Conservation (phyloP, 2,888 invertebrate genomes). For the Neocrepidodera transversa region DNA sequence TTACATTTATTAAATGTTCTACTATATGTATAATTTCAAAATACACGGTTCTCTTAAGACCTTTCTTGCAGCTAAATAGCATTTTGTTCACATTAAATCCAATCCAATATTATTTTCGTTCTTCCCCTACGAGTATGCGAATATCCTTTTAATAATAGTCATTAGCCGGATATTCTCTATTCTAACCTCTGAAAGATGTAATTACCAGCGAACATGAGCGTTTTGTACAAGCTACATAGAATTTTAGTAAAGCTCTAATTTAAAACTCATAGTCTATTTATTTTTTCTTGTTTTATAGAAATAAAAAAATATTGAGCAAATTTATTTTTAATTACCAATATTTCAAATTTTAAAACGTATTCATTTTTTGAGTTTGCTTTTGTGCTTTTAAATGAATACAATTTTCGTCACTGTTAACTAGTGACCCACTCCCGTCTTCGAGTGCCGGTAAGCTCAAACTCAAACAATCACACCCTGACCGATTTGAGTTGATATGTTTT, state of each 20-base stretch:
- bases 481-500: too few relatives aligned
- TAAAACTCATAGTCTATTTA: background rate
- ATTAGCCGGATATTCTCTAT: background rate
- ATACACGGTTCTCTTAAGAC: conserved; percentile 1
- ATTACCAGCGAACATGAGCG: conserved; percentile 1
- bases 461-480: too few relatives aligned
- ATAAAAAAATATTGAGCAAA: background rate
- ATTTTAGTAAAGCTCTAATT: conserved; percentile 3
- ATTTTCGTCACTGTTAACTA: too few relatives aligned
- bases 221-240: background rate
- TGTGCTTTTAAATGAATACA: too few relatives aligned
- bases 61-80: background rate
- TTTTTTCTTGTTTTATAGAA: background rate
- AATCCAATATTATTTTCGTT: background rate
- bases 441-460: too few relatives aligned
- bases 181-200: conserved; percentile 5
- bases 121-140: conserved; percentile 1
- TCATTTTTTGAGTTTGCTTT: too few relatives aligned
- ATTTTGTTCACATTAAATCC: too few relatives aligned
- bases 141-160: conserved; percentile 5
- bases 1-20: too few relatives aligned
- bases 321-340: too few relatives aligned
- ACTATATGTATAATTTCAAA: too few relatives aligned
- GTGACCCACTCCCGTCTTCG: too few relatives aligned
- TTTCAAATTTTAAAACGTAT: too few relatives aligned